Evolutionary conservation across 2,888 invertebrate species (phyloP).

Genomic region (Eilema caniola): DNA sequence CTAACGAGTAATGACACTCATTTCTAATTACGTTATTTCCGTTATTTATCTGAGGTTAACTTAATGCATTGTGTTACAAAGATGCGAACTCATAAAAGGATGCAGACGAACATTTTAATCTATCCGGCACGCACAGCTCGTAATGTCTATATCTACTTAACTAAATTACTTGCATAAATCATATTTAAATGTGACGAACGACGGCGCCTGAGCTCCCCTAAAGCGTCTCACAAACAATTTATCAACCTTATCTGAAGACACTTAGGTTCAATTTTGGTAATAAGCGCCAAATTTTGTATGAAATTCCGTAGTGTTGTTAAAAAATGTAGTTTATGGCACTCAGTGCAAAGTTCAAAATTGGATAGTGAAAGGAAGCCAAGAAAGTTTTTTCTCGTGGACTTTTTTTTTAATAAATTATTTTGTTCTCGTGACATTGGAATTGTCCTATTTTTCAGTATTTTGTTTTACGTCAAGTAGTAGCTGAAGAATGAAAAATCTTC

Average conservation of each 20-base stretch:
- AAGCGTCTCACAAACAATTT: conserved; percentile 52
- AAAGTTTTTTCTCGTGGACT: conserved; percentile 60
- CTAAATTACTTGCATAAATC: conserved; percentile 87
- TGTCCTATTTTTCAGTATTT: conserved; percentile 25
- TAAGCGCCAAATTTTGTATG: conserved; percentile 17
- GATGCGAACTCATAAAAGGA: conserved; percentile 61
- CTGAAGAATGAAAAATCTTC: background rate
- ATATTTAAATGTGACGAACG: conserved; percentile 85
- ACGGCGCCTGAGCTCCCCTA: conserved; percentile 60
- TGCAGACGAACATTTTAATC: conserved; percentile 79
- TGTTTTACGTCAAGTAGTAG: background rate
- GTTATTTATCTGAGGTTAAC: conserved; percentile 53
- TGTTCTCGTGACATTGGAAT: conserved; percentile 56
- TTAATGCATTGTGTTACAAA: conserved; percentile 57
- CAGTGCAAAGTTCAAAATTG: conserved; percentile 58
- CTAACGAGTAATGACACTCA: conserved; percentile 37
- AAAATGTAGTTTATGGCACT: conserved; percentile 57
- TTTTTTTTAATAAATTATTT: conserved; percentile 62
- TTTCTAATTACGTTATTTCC: conserved; percentile 42
- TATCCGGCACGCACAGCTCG: conserved; percentile 71
- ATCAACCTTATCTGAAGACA: conserved; percentile 52
- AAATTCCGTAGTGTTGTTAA: conserved; percentile 42
- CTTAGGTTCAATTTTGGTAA: conserved; percentile 55
- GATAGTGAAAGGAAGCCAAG: conserved; percentile 40
- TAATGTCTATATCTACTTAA: conserved; percentile 85